Base-by-base conservation (phyloP, 2,888 invertebrate species). In the Lycaena phlaeas region DNA sequence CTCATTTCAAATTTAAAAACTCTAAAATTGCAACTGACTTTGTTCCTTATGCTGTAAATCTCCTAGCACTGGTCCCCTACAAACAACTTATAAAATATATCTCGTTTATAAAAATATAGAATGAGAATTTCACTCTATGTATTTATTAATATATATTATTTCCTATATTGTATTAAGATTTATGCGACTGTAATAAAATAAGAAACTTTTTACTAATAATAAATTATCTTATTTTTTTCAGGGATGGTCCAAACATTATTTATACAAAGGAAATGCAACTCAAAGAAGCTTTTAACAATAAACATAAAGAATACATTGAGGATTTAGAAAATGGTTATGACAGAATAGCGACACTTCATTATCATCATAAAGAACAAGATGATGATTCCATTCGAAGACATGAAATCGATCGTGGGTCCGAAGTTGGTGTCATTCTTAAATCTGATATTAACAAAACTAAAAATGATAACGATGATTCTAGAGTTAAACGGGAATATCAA, bases 361-460 rank as follows among this genome's bases (percentile, higher is more conserved):
- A 81, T 48, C 70, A 75, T 49, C 64, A 59, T 52, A 74, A 72
- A 56, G 89, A 90, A 42, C 82, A 86, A 12, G 92, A 92, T 50
- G 86, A 89, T 38, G 93, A 93, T 57, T 93, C 92, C 0, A 86
- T 93, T 55, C 79, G 90, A 48, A 85, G 91, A 42, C 92, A 93
- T 58, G 93, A 94, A 75, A 87, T 91, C 43, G 93, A 93, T 51
- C 84, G 92, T 28, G 92, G 91, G 4, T 92, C 92, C 11, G 93
- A 93, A 49, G 71, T 65, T 51, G 77, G 69, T 45, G 79, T 87
- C 44, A 85, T 86, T 50, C 60, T 68, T 55, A 77, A 85, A 64
- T 63, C 72, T 60, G 75, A 84, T 51, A 56, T 56, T 40, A 69
- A 75, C 34, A 71, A 66, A 57, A 65, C 59, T 42, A 42, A 53